phyloP scores from a whole-genome alignment of 2,888 invertebrate species.

The Pharmacophagus antenor region DNA sequence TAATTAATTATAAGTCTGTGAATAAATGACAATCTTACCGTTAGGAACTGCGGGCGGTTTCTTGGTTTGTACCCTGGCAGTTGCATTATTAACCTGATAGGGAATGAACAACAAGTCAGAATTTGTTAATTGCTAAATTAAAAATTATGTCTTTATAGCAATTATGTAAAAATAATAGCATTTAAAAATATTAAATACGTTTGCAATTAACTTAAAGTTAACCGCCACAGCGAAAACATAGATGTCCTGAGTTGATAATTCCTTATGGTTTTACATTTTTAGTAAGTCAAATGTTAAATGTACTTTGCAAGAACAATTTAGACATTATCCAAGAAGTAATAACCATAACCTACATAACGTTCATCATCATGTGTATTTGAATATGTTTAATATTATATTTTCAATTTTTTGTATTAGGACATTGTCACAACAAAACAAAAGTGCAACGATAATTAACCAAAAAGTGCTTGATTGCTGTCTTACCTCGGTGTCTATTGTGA shows the following conservation, averaged over 20 bases:
- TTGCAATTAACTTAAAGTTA: neutral
- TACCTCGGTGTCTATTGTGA: conserved; percentile 77
- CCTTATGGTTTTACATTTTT: neutral
- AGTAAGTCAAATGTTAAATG: neutral
- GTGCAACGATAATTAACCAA: conserved; percentile 40
- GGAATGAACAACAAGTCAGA: conserved; percentile 61
- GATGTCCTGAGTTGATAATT: neutral
- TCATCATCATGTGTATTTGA: too few species aligned
- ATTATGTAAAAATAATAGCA: too few species aligned
- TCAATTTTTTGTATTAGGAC: neutral
- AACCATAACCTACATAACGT: too few species aligned
- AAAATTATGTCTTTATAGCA: too few species aligned
- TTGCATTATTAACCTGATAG: conserved; percentile 98
- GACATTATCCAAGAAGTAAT: neutral
- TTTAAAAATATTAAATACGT: neutral
- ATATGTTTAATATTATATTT: neutral
- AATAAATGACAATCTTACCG: conserved; percentile 84
- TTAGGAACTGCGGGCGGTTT: conserved; percentile 95
- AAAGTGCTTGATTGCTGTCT: conserved; percentile 69
- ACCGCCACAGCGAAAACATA: neutral
- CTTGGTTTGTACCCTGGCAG: conserved; percentile 99
- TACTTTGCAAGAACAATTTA: neutral
- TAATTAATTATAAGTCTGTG: neutral
- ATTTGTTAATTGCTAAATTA: conserved; percentile 37
- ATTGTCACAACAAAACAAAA: neutral